Conservation (phyloP, 1,140 invertebrate genomes). For the Xylocopa sonorina region DNA sequence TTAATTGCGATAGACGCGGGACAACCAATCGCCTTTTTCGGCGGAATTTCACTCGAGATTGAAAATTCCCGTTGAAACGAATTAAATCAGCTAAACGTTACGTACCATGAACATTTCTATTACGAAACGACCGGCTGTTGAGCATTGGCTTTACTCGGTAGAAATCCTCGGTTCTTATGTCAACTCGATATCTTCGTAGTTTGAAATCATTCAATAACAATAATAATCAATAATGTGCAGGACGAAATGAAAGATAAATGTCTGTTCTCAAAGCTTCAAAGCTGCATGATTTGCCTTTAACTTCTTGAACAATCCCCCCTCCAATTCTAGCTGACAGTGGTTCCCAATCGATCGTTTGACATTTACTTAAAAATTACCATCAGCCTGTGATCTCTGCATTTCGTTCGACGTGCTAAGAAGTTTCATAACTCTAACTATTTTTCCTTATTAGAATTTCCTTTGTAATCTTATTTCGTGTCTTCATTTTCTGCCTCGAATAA, state of each 20-base stretch:
- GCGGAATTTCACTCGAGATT: not conserved
- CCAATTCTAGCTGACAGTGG: not conserved
- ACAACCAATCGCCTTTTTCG: too few species aligned
- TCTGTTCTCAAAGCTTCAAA: conserved; percentile 2
- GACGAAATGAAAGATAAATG: not conserved
- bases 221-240: not conserved
- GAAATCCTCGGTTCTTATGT: too few species aligned
- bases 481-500: too few species aligned
- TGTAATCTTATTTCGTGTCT: too few species aligned
- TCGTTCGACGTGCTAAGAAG: not conserved
- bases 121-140: too few species aligned
- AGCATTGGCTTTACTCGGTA: not conserved
- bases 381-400: not conserved
- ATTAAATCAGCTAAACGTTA: not conserved
- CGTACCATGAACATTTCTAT: too few species aligned
- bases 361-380: not conserved
- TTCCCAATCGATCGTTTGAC: not conserved
- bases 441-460: too few species aligned
- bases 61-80: not conserved
- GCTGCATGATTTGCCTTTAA: conserved; percentile 6
- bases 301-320: not conserved
- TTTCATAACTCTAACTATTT: not conserved
- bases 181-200: not conserved
- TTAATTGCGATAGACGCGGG: not conserved
- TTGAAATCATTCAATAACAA: not conserved